phyloP scores from a whole-genome alignment of 35 echinoderm and acorn worm species.

The Chiridota heheva region DNA sequence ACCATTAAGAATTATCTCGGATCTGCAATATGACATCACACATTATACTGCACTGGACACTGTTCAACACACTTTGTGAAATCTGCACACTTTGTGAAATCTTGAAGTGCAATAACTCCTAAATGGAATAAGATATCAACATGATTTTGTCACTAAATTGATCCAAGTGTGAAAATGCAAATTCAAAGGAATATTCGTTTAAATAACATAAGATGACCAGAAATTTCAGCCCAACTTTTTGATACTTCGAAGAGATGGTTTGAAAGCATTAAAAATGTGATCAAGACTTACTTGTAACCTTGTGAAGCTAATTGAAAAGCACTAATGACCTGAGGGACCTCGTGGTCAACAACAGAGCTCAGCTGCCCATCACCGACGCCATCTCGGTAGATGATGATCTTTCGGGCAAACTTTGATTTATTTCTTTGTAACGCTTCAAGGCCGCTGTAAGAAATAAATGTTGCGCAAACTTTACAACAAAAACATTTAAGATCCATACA shows the following conservation, averaged over 20 bases:
- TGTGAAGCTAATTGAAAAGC: conserved; percentile 18
- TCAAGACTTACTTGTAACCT: conserved; percentile 63
- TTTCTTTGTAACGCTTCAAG: conserved; percentile 60
- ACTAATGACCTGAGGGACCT: conserved; percentile 72
- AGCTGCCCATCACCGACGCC: conserved; percentile 94
- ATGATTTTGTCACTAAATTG: too few species aligned
- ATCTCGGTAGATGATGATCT: conserved; percentile 86
- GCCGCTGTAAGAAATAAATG: conserved; percentile 35
- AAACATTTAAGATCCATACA: background rate
- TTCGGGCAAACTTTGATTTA: conserved; percentile 61
- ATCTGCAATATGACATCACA: too few species aligned
- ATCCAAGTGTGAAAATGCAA: too few species aligned
- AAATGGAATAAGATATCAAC: too few species aligned
- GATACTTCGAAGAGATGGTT: background rate
- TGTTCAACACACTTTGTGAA: too few species aligned
- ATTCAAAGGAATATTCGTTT: too few species aligned
- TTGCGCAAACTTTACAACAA: background rate
- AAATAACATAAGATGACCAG: too few species aligned
- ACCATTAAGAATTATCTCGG: too few species aligned
- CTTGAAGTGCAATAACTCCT: too few species aligned
- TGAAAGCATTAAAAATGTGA: background rate
- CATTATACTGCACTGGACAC: too few species aligned
- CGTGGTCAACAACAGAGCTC: conserved; percentile 70
- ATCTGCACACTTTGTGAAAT: too few species aligned
- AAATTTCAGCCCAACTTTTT: too few species aligned